These are phyloP conservation scores for Brachionus rotundiformis DNA, from an alignment of 1,140 invertebrate species.

Conservation along the genomic window DNA sequence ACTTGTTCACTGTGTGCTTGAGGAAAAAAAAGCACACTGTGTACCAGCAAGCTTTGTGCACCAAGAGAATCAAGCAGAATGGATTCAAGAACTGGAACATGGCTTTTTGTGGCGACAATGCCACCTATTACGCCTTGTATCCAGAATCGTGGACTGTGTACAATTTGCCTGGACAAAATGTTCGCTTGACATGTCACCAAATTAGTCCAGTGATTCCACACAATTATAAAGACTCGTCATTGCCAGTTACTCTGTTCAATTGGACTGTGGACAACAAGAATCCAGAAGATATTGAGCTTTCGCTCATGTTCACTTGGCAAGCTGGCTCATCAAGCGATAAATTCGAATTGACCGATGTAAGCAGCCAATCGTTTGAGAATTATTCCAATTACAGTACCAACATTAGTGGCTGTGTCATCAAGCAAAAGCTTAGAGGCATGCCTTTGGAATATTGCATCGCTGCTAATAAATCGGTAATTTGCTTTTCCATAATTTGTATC, in stretches of 20 bases:
- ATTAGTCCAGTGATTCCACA: slow-evolving; percentile 86
- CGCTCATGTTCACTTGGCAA: slow-evolving; percentile 81
- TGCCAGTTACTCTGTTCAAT: slow-evolving; percentile 83
- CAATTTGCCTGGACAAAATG: slow-evolving; percentile 75
- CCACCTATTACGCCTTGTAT: slow-evolving; percentile 81
- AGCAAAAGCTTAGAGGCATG: slow-evolving; percentile 56
- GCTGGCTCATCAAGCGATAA: slow-evolving; percentile 65
- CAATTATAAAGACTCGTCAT: slow-evolving; percentile 73
- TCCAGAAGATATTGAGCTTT: slow-evolving; percentile 72
- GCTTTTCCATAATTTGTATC: too few relatives aligned
- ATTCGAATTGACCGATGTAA: slow-evolving; percentile 44
- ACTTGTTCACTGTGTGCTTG: slow-evolving; percentile 65
- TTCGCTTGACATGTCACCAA: slow-evolving; percentile 79
- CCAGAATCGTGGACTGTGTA: slow-evolving; percentile 87
- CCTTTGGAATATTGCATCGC: slow-evolving; percentile 61
- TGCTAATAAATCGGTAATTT: slow-evolving; percentile 56
- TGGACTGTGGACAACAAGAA: slow-evolving; percentile 79
- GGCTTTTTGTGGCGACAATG: slow-evolving; percentile 68
- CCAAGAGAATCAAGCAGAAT: slow-evolving; percentile 66
- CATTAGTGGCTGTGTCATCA: slow-evolving; percentile 3
- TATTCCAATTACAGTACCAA: slow-evolving; percentile 55
- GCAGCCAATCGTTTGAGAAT: slow-evolving; percentile 67
- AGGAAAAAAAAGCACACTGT: slow-evolving; percentile 69
- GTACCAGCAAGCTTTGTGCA: slow-evolving; percentile 82
- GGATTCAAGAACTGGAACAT: slow-evolving; percentile 74